Base-by-base conservation (phyloP, 2,888 invertebrate genomes). In the Aphodius sticticus region DNA sequence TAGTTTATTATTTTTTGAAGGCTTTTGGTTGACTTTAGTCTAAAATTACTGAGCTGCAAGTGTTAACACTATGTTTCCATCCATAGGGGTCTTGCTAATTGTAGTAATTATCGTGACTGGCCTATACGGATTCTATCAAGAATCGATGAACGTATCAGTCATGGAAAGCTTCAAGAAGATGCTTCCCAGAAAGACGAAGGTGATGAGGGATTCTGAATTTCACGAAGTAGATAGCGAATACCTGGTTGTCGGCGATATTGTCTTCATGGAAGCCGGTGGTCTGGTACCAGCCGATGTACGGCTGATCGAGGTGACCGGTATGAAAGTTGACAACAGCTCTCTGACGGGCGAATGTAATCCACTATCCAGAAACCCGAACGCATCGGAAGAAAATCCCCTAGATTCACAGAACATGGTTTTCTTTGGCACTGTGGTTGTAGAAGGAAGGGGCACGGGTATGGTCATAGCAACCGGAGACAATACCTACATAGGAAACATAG, bases 81-180 rank as follows among this genome's bases (percentile, higher is more conserved):
- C 53, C 53, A 12, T 81, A 69, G 84, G 80, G 15, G 16, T 15
- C 74, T 74, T 71, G 15, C 88, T 93, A 84, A 90, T 92, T 70
- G 91, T 90, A 80, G 91, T 94, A 6, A 94, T 94, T 76, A 90
- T 94, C 80, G 90, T 91, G 1, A 92, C 92, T 2, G 92, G 92
- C 0, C 82, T 91, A 0, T 92, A 92, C 84, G 92, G 91, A 0
- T 92, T 91, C 84, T 91, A 91, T 82, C 92, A 92, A 83, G 92
- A 92, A 85, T 89, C 91, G 0, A 95, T 94, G 86, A 96, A 95
- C 85, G 91, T 93, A 9, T 92, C 92, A 82, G 95, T 96, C 69
- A 96, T 97, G 95, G 96, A 96, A 84, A 95, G 95, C 7, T 97
- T 97, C 87, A 94, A 94, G 86, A 95, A 94, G 87, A 92, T 97